A percentile compares a stretch with the other conserved stretches of the same genome.
Conservation (phyloP, 2,113 vertebrate species). For the Rhabdornis inornatus region DNA sequence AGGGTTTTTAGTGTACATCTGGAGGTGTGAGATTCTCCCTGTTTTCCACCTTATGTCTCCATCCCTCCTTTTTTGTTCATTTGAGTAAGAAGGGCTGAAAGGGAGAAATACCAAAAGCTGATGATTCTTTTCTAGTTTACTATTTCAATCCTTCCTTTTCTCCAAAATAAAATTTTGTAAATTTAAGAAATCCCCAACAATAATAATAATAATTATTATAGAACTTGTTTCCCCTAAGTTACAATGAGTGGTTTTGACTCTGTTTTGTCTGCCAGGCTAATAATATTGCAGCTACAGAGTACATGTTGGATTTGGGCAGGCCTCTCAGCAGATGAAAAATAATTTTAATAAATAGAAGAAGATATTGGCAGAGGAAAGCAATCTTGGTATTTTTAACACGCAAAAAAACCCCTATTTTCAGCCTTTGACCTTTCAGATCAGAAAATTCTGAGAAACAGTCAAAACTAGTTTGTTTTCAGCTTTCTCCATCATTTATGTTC, state of each 20-base stretch:
- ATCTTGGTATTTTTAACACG: not conserved
- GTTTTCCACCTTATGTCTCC: not conserved
- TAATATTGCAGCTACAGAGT: not conserved
- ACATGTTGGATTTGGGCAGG: not conserved
- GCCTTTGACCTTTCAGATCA: constrained; percentile 27
- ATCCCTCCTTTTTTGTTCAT: not conserved
- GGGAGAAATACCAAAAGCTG: not conserved
- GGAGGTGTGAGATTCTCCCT: not conserved
- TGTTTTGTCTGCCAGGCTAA: not conserved
- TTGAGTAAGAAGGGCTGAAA: not conserved
- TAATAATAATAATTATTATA: not conserved
- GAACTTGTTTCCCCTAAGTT: not conserved
- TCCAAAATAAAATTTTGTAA: not conserved
- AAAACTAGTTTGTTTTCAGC: constrained; percentile 46
- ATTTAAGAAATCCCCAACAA: not conserved
- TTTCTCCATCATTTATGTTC: constrained; percentile 38
- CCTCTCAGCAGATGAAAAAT: not conserved
- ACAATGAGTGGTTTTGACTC: not conserved
- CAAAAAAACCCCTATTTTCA: not conserved
- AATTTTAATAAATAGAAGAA: constrained; percentile 44
- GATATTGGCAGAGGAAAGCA: not conserved
- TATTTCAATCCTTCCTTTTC: not conserved
- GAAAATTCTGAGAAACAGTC: not conserved
- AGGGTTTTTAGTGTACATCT: constrained; percentile 3
- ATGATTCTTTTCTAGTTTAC: not conserved